A percentile compares a stretch with the other conserved stretches of the same genome.
Evolutionary conservation across 2,797 vertebrate genomes (phyloP).

Genomic region (Karalla daura): DNA sequence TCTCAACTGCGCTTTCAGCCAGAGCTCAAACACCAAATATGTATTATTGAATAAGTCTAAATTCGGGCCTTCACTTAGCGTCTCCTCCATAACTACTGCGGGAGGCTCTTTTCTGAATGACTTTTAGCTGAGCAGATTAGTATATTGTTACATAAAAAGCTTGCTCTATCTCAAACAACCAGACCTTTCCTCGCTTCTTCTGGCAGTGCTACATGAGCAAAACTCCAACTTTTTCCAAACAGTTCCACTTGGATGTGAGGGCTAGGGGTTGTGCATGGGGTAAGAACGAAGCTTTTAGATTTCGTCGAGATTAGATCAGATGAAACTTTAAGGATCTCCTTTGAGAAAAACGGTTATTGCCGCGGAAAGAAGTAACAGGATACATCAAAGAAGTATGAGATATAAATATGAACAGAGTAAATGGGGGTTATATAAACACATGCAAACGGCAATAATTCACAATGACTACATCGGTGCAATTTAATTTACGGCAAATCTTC

Average conservation of each 20-base stretch:
- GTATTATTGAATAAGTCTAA: constrained; percentile 29
- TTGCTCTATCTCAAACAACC: constrained; percentile 34
- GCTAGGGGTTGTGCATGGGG: constrained; percentile 20
- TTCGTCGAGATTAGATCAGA: constrained; percentile 61
- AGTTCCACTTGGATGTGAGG: constrained; percentile 46
- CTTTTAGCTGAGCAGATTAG: constrained; percentile 50
- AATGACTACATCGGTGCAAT: constrained; percentile 53
- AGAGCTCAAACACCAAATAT: constrained; percentile 19
- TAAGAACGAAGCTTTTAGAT: constrained; percentile 45
- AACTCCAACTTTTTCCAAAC: constrained; percentile 30
- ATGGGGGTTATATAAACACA: constrained; percentile 56
- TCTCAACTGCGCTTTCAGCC: not conserved
- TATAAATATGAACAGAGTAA: constrained; percentile 50
- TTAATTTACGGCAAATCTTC: constrained; percentile 57
- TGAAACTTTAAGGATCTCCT: constrained; percentile 61
- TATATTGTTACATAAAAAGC: constrained; percentile 57
- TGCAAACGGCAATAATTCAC: constrained; percentile 38
- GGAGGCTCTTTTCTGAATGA: constrained; percentile 34
- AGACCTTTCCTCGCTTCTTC: constrained; percentile 31
- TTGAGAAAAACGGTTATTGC: constrained; percentile 44
- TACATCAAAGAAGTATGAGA: constrained; percentile 53
- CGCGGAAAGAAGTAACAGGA: constrained; percentile 46
- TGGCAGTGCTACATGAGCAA: constrained; percentile 39
- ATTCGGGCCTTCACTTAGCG: constrained; percentile 34
- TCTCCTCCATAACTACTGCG: constrained; percentile 37